These are phyloP conservation scores for Gambelia wislizenii DNA, from an alignment of 2,797 vertebrate species.

Conservation along the genomic window DNA sequence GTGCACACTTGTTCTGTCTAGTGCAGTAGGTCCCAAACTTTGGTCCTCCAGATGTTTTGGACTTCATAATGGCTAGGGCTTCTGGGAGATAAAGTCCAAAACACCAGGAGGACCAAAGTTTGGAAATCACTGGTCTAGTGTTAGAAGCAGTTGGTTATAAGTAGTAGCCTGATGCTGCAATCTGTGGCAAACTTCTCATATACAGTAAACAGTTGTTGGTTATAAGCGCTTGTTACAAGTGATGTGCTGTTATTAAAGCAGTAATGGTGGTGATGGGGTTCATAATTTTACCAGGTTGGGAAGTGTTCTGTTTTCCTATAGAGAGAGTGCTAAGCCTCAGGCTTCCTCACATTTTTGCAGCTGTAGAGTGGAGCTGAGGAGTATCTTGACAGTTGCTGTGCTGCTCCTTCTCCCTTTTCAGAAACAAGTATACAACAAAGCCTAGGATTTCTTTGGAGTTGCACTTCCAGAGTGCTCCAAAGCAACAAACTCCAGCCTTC, in stretches of 20 bases:
- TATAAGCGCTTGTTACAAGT: background rate
- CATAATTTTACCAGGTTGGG: background rate
- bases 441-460: background rate
- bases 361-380: no score
- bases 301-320: background rate
- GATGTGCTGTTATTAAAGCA: background rate
- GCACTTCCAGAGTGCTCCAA: background rate
- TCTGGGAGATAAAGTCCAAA: no score
- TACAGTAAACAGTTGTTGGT: background rate
- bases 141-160: background rate
- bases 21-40: no score
- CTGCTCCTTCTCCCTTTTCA: background rate
- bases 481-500: background rate
- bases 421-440: no score
- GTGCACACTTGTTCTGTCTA: background rate
- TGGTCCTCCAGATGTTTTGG: no score
- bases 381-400: background rate
- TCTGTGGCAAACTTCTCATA: background rate
- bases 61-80: no score
- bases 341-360: background rate
- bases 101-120: no score
- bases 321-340: background rate
- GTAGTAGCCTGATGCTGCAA: background rate
- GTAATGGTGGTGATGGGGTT: background rate
- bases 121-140: no score